Conservation (phyloP, 2,888 invertebrate species). For the Watsonalla binaria region DNA sequence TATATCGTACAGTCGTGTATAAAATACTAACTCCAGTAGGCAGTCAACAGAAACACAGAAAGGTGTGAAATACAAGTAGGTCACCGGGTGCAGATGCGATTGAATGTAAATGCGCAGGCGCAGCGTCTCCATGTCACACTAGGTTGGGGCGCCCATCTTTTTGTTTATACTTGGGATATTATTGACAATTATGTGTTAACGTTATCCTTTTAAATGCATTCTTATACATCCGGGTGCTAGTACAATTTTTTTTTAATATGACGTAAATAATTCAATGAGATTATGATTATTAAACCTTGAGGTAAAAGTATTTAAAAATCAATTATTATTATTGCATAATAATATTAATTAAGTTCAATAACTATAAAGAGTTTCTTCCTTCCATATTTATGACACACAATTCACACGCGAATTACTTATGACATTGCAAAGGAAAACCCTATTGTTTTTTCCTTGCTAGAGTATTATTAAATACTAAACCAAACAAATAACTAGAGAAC, state of each 20-base stretch:
- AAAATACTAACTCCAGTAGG: neutral
- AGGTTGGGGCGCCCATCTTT: conserved; percentile 25
- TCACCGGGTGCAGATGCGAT: conserved; percentile 50
- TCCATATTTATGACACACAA: neutral
- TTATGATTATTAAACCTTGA: too few species aligned
- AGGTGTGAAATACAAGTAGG: conserved; percentile 44
- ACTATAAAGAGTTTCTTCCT: neutral
- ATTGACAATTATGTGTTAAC: neutral
- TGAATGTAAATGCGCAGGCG: conserved; percentile 68
- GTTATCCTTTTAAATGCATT: too few species aligned
- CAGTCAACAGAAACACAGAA: conserved; percentile 9
- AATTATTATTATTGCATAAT: too few species aligned
- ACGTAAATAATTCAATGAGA: too few species aligned
- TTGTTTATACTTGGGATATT: conserved; percentile 1
- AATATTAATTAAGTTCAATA: too few species aligned
- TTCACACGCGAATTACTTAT: too few species aligned
- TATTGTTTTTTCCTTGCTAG: too few species aligned
- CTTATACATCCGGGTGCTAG: too few species aligned
- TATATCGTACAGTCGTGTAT: neutral
- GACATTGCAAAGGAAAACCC: too few species aligned
- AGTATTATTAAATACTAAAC: too few species aligned
- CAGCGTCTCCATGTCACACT: conserved; percentile 43
- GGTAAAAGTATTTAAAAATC: too few species aligned
- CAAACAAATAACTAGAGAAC: neutral
- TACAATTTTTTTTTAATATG: too few species aligned